phyloP scores from a whole-genome alignment of 2,797 vertebrate species.

The Arctocebus calabarensis region DNA sequence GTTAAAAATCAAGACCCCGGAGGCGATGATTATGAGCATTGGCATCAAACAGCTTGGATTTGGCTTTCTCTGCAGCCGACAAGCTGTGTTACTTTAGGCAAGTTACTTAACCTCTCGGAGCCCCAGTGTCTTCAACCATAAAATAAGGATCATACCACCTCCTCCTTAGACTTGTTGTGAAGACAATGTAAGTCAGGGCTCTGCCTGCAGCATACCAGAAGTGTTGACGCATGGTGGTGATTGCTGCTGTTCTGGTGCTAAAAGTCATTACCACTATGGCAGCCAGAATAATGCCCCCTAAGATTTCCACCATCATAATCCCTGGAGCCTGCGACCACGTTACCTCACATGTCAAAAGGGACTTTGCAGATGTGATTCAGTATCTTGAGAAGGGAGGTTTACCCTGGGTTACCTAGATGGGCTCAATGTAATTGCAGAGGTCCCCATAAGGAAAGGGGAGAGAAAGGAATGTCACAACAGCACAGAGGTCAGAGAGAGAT shows the following conservation, averaged over 20 bases:
- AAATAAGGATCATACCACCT: neutral
- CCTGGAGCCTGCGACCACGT: neutral
- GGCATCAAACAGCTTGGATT: neutral
- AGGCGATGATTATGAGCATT: neutral
- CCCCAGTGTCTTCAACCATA: neutral
- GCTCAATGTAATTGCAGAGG: neutral
- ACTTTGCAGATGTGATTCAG: neutral
- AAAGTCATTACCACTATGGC: too few relatives aligned
- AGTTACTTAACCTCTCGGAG: slow-evolving; percentile 10
- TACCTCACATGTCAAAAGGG: neutral
- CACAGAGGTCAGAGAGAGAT: neutral
- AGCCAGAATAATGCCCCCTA: neutral
- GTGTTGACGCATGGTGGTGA: neutral
- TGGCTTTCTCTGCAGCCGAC: neutral
- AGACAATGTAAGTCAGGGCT: neutral
- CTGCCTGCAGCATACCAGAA: neutral
- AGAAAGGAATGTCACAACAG: neutral
- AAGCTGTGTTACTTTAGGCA: neutral
- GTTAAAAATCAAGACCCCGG: neutral
- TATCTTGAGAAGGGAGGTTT: neutral
- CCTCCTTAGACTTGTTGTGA: neutral
- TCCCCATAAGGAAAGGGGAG: neutral
- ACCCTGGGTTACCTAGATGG: neutral
- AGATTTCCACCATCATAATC: neutral
- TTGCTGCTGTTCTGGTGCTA: neutral